phyloP scores from a whole-genome alignment of 1,140 invertebrate genomes.

The Amyelois transitella region DNA sequence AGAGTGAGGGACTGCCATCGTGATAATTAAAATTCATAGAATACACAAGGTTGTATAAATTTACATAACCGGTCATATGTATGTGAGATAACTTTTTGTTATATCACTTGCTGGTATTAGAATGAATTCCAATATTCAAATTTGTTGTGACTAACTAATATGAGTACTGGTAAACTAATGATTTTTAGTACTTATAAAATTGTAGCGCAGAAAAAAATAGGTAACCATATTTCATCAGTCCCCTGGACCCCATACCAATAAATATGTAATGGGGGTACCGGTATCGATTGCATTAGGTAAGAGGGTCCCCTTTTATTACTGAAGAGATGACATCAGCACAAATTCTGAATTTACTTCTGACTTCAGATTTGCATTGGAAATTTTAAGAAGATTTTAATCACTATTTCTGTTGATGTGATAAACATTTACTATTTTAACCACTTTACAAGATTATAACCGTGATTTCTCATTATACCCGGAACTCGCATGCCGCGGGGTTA shows the following conservation, averaged over 20 bases:
- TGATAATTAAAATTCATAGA: conserved; percentile 18
- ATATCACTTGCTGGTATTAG: not conserved
- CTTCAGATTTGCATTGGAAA: not conserved
- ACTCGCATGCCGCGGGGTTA: too few relatives aligned
- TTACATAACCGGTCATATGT: conserved; percentile 20
- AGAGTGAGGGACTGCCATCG: conserved; percentile 3
- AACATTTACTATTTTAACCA: too few relatives aligned
- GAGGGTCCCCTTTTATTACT: conserved; percentile 48
- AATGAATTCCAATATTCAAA: not conserved
- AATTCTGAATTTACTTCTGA: not conserved
- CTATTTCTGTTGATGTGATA: too few relatives aligned
- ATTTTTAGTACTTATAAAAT: not conserved
- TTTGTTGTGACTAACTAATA: too few relatives aligned
- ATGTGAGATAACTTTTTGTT: conserved; percentile 6
- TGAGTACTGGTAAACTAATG: not conserved
- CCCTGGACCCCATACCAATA: conserved; percentile 44
- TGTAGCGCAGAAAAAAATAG: conserved; percentile 11
- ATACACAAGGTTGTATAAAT: conserved; percentile 13
- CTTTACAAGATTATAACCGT: too few relatives aligned
- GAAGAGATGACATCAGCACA: conserved; percentile 51
- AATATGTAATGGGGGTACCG: conserved; percentile 58
- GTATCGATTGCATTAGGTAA: conserved; percentile 48
- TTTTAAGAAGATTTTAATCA: too few relatives aligned
- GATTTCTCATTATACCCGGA: too few relatives aligned
- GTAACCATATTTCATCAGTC: conserved; percentile 46